These are phyloP conservation scores for Desmodus rotundus DNA, from an alignment of 2,113 vertebrate genomes.

Conservation along the genomic window DNA sequence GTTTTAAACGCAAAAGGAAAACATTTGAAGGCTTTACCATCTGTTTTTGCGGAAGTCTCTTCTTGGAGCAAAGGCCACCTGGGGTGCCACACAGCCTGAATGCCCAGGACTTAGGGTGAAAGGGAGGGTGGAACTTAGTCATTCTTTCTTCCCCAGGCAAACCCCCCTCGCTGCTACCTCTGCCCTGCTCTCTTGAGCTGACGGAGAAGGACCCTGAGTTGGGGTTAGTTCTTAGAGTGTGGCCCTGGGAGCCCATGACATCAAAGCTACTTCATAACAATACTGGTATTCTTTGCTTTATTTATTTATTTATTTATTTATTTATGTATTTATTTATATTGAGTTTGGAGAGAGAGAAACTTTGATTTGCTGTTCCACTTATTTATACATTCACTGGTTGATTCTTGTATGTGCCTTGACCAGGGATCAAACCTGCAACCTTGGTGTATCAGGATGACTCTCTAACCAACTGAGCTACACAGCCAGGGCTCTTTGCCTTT, in stretches of 20 bases:
- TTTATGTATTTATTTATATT: neutral
- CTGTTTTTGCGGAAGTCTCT: neutral
- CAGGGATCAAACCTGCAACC: no score
- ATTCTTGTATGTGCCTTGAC: no score
- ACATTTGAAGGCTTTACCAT: neutral
- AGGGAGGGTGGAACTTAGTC: no score
- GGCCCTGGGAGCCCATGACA: accelerated
- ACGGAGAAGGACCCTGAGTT: neutral
- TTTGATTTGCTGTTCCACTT: no score
- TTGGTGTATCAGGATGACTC: no score
- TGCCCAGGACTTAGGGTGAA: neutral
- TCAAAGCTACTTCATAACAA: neutral
- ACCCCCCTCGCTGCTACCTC: neutral
- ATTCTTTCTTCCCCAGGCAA: neutral
- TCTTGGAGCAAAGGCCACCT: neutral
- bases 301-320: neutral
- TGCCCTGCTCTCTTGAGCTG: neutral
- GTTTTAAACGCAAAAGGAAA: neutral
- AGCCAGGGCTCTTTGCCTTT: neutral
- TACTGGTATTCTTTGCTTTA: neutral
- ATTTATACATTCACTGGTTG: no score
- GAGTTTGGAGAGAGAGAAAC: no score
- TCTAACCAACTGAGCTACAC: no score
- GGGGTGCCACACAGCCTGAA: neutral
- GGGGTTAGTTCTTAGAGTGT: neutral